These are phyloP conservation scores for Lacerta bilineata DNA, from an alignment of 2,797 vertebrate genomes.

Conservation along the genomic window DNA sequence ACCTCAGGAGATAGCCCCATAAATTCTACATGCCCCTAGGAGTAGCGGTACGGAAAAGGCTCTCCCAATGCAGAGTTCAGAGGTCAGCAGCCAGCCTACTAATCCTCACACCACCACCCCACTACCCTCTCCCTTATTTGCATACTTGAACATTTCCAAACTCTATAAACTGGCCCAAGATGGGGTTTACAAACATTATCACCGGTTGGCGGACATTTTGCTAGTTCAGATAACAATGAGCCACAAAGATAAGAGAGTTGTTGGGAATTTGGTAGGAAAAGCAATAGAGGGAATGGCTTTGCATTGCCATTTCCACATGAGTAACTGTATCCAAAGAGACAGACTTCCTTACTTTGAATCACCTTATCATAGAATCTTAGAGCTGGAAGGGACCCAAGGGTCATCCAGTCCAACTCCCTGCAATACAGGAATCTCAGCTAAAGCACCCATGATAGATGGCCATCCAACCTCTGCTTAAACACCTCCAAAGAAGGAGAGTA, in stretches of 20 bases:
- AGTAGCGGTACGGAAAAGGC: background rate
- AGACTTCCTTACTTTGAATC: background rate
- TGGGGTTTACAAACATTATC: background rate
- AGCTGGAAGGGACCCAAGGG: too few species aligned
- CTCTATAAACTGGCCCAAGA: background rate
- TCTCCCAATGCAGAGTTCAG: background rate
- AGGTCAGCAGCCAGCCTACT: background rate
- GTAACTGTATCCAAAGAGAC: background rate
- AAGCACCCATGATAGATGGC: too few species aligned
- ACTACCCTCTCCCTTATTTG: background rate
- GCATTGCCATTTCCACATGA: background rate
- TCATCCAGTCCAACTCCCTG: too few species aligned
- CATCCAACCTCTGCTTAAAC: too few species aligned
- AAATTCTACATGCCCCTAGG: background rate
- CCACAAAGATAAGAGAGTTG: background rate
- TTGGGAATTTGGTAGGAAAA: background rate
- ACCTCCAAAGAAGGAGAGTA: too few species aligned
- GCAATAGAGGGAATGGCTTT: background rate
- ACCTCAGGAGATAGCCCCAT: slow-evolving; percentile 5
- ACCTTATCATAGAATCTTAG: too few species aligned
- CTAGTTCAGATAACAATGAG: background rate
- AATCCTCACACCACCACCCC: background rate
- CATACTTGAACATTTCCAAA: slow-evolving; percentile 6
- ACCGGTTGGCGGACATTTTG: background rate
- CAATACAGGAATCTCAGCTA: too few species aligned